Percentiles rank a stretch among this genome's conserved stretches.
These are phyloP conservation scores for Python bivittatus DNA, from an alignment of 2,113 vertebrate species.

Conservation along the genomic window DNA sequence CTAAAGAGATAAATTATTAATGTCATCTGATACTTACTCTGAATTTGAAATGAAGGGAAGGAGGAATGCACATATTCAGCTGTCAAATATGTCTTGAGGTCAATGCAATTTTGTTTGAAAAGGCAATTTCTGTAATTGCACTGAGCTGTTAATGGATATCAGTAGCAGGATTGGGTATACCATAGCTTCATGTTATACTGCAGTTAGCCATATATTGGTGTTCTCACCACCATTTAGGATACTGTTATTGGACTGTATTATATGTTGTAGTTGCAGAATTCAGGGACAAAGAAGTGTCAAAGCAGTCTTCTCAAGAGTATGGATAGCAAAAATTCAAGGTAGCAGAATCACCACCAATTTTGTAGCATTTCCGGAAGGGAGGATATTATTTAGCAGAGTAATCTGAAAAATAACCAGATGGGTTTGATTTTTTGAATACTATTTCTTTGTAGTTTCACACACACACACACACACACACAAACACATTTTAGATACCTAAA, in stretches of 20 bases:
- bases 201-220: background rate
- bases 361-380: background rate
- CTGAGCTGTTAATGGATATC: background rate
- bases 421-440: background rate
- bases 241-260: background rate
- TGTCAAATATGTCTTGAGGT: background rate
- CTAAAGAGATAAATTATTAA: background rate
- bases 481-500: background rate
- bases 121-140: background rate
- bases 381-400: background rate
- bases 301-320: background rate
- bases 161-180: background rate
- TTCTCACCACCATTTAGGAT: background rate
- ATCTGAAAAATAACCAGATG: background rate
- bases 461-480: background rate
- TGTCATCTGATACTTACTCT: background rate
- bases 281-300: background rate
- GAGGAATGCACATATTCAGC: background rate
- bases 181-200: background rate
- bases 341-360: background rate
- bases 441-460: background rate
- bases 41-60: background rate
- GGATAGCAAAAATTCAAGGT: background rate
- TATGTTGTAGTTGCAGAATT: background rate
- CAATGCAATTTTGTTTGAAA: background rate